Percentiles rank a stretch among this genome's conserved stretches.
phyloP scores from a whole-genome alignment of 2,797 vertebrate genomes.

The Poeciliopsis infans region DNA sequence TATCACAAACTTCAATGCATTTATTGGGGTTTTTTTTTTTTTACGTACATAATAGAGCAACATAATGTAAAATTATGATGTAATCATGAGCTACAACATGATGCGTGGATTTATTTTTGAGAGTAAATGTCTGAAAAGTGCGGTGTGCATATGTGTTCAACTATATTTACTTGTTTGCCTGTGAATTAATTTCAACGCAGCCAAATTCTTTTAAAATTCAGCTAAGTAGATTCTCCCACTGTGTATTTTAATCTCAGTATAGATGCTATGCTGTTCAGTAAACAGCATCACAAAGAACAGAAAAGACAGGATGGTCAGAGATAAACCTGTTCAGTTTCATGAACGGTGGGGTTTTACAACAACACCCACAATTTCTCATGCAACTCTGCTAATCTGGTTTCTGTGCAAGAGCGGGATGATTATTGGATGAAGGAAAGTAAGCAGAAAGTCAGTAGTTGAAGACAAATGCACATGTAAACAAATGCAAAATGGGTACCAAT shows the following conservation, averaged over 20 bases:
- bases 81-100: not conserved
- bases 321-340: not conserved
- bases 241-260: not conserved
- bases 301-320: not conserved
- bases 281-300: not conserved
- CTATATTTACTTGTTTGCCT: not conserved
- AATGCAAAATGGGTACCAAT: not conserved
- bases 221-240: not conserved
- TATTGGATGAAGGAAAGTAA: not conserved
- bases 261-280: not conserved
- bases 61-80: not conserved
- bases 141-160: not conserved
- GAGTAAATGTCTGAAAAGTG: not conserved
- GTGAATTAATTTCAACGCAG: not conserved
- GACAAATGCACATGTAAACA: not conserved
- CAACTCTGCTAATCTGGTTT: not conserved
- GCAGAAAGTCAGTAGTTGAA: not conserved
- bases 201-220: not conserved
- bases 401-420: not conserved
- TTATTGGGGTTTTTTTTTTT: not conserved
- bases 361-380: not conserved
- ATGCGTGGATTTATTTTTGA: not conserved
- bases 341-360: not conserved
- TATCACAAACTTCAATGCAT: not conserved
- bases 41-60: not conserved